Evolutionary conservation across 2,113 vertebrate genomes (phyloP).

Genomic region (Apodemus speciosus): DNA sequence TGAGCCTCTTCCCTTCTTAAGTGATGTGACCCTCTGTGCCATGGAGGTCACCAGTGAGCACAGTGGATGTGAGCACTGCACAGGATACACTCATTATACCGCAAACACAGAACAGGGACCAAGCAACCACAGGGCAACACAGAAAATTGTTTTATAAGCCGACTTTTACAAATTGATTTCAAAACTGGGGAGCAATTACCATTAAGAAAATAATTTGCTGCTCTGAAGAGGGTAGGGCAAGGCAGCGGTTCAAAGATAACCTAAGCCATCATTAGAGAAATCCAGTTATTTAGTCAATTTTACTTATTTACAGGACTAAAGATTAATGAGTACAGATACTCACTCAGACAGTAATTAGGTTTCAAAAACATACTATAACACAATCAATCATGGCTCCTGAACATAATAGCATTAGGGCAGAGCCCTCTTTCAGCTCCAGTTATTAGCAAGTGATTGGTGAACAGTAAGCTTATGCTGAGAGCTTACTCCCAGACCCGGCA

Average conservation of each 20-base stretch:
- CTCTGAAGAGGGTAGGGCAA: conserved; percentile 93
- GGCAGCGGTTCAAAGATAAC: conserved; percentile 94
- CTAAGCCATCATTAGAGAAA: conserved; percentile 96
- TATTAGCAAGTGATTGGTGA: conserved; percentile 89
- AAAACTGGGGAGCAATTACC: conserved; percentile 88
- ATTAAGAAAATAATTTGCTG: conserved; percentile 89
- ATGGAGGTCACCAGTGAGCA: conserved; percentile 50
- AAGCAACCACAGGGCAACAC: conserved; percentile 66
- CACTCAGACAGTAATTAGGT: conserved; percentile 96
- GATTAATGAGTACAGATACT: conserved; percentile 96
- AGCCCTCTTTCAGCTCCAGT: conserved; percentile 90
- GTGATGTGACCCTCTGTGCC: conserved; percentile 57
- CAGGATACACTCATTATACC: conserved; percentile 73
- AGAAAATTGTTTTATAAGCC: conserved; percentile 82
- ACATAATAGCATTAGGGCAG: conserved; percentile 89
- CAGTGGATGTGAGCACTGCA: conserved; percentile 53
- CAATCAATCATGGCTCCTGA: conserved; percentile 96
- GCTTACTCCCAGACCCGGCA: conserved; percentile 83
- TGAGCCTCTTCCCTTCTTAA: conserved; percentile 67
- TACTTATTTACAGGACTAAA: conserved; percentile 96
- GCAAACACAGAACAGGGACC: conserved; percentile 74
- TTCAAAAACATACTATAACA: conserved; percentile 96
- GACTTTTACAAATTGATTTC: conserved; percentile 84
- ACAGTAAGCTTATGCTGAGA: conserved; percentile 83
- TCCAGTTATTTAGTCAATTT: conserved; percentile 98